phyloP scores from a whole-genome alignment of 2,888 invertebrate genomes.

The Leptopilina myrica region DNA sequence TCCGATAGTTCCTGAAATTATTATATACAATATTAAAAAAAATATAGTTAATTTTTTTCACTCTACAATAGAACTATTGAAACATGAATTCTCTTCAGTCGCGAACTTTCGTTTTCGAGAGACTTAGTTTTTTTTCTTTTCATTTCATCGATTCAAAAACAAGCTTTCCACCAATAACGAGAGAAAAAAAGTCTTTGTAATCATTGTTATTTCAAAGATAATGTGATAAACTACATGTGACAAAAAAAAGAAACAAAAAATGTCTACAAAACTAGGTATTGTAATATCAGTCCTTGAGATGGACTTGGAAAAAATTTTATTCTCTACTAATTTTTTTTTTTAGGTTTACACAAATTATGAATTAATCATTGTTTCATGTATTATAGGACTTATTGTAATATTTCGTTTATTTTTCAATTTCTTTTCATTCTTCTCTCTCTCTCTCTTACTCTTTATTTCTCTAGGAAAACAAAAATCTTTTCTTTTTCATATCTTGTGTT shows the following conservation, averaged over 20 bases:
- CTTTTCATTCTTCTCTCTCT: constrained; percentile 5
- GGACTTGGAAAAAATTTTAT: constrained; percentile 12
- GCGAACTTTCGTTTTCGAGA: constrained; percentile 6
- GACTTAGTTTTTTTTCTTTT: constrained; percentile 16
- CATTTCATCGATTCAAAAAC: not conserved
- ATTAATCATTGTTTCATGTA: constrained; percentile 39
- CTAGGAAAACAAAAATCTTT: not conserved
- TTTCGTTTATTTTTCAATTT: constrained; percentile 8
- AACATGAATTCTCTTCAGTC: constrained; percentile 34
- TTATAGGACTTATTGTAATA: constrained; percentile 25
- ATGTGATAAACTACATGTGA: constrained; percentile 29
- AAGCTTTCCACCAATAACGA: constrained; percentile 4
- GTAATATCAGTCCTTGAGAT: constrained; percentile 12
- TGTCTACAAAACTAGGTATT: not conserved
- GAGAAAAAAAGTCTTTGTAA: constrained; percentile 30
- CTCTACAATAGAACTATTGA: constrained; percentile 27
- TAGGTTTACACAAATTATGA: constrained; percentile 25
- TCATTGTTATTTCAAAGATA: constrained; percentile 38
- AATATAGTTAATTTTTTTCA: constrained; percentile 34
- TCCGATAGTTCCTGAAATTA: constrained; percentile 39
- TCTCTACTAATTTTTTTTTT: constrained; percentile 3
- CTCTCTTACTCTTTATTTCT: not conserved
- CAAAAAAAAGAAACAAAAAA: not conserved
- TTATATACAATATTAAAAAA: too few relatives aligned
- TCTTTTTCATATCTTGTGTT: not conserved